phyloP scores from a whole-genome alignment of 1,140 invertebrate genomes.

The Alviniconcha marisindica region DNA sequence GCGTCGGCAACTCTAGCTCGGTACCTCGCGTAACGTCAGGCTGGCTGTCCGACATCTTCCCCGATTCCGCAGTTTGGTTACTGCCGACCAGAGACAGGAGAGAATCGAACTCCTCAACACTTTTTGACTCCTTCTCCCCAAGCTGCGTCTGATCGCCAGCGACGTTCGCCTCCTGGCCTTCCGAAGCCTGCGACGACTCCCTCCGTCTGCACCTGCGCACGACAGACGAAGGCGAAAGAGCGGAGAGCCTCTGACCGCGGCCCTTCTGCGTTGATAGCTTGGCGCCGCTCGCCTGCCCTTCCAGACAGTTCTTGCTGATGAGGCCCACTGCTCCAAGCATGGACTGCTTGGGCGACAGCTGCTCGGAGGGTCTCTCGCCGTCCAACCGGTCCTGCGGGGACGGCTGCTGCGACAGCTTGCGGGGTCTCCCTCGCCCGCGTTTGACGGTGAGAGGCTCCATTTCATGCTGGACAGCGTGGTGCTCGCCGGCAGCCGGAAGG shows the following conservation, averaged over 20 bases:
- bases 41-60: too few relatives aligned
- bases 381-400: background rate
- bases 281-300: background rate
- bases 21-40: too few relatives aligned
- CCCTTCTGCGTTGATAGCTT: background rate
- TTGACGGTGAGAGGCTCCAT: background rate
- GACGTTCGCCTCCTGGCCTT: too few relatives aligned
- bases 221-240: background rate
- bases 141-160: too few relatives aligned
- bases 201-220: too few relatives aligned
- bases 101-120: too few relatives aligned
- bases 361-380: background rate
- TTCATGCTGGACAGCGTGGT: background rate
- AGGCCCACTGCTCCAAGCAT: slow-evolving; percentile 49
- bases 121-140: too few relatives aligned
- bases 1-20: too few relatives aligned
- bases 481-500: too few relatives aligned
- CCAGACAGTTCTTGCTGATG: slow-evolving; percentile 37
- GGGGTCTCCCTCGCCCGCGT: background rate
- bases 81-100: too few relatives aligned
- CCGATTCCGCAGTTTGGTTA: too few relatives aligned
- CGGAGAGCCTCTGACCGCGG: background rate
- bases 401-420: background rate
- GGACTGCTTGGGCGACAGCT: slow-evolving; percentile 46
- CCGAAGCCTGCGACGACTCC: too few relatives aligned